Conservation (phyloP, 2,113 vertebrate genomes). For the Varanus komodoensis region DNA sequence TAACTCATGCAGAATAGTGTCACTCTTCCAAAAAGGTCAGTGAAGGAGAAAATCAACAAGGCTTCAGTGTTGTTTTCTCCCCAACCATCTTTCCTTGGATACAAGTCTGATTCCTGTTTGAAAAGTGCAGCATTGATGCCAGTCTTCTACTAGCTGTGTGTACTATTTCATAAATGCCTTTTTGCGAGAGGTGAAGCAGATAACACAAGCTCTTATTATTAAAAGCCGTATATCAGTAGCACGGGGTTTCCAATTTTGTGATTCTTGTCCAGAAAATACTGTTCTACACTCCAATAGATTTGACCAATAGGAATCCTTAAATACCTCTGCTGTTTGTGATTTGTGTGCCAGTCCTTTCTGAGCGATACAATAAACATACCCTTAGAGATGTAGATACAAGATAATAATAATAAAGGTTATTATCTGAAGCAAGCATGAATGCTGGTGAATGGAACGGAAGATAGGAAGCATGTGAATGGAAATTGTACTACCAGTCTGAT, state of each 20-base stretch:
- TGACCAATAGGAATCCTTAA: conserved; percentile 28
- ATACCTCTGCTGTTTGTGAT: conserved; percentile 3
- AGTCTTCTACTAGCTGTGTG: not conserved
- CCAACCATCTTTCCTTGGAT: not conserved
- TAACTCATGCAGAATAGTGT: conserved; percentile 54
- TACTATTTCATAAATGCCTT: not conserved
- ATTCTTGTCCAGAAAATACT: not conserved
- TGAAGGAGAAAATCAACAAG: conserved; percentile 70
- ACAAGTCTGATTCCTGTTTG: conserved; percentile 17
- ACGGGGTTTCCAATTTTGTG: not conserved
- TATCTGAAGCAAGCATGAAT: conserved; percentile 24
- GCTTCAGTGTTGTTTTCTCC: conserved; percentile 50
- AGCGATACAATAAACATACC: not conserved
- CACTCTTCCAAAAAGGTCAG: conserved; percentile 60
- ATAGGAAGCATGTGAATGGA: not conserved
- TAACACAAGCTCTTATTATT: conserved; percentile 8
- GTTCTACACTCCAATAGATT: conserved; percentile 14
- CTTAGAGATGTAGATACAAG: conserved; percentile 7
- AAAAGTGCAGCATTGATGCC: not conserved
- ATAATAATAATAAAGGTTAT: not conserved
- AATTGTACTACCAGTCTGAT: not conserved
- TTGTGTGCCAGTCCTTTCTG: not conserved
- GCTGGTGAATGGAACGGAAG: not conserved
- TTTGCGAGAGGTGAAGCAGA: conserved; percentile 5
- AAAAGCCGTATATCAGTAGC: not conserved